phyloP scores from a whole-genome alignment of 1,140 invertebrate genomes.

The Drosophila virilis region DNA sequence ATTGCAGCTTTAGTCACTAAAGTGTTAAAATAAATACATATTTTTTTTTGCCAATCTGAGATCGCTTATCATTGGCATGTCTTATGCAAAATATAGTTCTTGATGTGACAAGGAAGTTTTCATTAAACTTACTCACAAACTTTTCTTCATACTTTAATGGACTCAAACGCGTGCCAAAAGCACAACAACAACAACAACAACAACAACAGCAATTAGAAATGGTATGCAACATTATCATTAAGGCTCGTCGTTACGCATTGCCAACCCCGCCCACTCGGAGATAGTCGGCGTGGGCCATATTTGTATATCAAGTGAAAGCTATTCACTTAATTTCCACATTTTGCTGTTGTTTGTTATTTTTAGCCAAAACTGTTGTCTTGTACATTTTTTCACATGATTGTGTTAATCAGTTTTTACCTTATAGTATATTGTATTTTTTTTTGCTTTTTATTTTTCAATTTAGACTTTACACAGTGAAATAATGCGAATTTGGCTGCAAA shows the following conservation, averaged over 20 bases:
- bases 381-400: slow-evolving; percentile 77
- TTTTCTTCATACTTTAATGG: too few species aligned
- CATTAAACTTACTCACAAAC: too few species aligned
- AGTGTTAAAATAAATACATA: too few species aligned
- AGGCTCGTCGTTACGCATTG: slow-evolving; percentile 60
- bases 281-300: slow-evolving; percentile 48
- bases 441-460: slow-evolving; percentile 2
- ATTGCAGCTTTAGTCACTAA: too few species aligned
- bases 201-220: slow-evolving; percentile 23
- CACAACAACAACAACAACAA: slow-evolving; percentile 4
- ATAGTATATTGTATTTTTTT: not conserved
- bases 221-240: slow-evolving; percentile 48
- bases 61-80: too few species aligned
- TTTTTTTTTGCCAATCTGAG: too few species aligned
- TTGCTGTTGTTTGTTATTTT: slow-evolving; percentile 58
- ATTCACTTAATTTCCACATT: slow-evolving; percentile 70
- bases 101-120: too few species aligned
- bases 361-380: slow-evolving; percentile 55
- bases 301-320: slow-evolving; percentile 76
- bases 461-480: slow-evolving; percentile 35
- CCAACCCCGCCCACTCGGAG: slow-evolving; percentile 49
- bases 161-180: slow-evolving; percentile 5
- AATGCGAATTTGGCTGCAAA: slow-evolving; percentile 52
- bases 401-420: slow-evolving; percentile 64
- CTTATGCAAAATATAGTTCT: too few species aligned